A percentile compares a stretch with the other conserved stretches of the same genome.
Evolutionary conservation across 2,888 invertebrate species (phyloP).

Genomic region (Terebella lapidaria): DNA sequence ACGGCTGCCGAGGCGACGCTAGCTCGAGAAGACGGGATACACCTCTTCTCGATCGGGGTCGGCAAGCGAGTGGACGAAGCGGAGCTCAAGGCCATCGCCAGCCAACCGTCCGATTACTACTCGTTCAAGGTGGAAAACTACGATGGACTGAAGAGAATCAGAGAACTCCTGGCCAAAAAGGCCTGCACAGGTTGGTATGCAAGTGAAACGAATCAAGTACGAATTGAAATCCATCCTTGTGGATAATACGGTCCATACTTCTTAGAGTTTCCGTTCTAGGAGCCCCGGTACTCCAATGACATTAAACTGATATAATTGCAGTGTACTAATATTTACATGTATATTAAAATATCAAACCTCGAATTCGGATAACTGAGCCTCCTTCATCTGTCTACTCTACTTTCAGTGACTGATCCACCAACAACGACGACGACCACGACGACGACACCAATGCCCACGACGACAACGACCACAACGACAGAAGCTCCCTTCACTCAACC

Average conservation of each 20-base stretch:
- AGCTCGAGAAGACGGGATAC: constrained; percentile 10
- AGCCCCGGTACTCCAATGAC: too few relatives aligned
- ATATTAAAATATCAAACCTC: too few relatives aligned
- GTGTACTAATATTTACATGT: too few relatives aligned
- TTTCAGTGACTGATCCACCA: constrained; percentile 12
- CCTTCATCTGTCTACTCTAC: too few relatives aligned
- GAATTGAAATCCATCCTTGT: too few relatives aligned
- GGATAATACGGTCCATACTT: too few relatives aligned
- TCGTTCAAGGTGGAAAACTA: constrained; percentile 28
- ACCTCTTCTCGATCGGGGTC: constrained; percentile 31
- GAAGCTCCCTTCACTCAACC: neutral
- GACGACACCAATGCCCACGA: constrained; percentile 1
- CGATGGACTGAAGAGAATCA: constrained; percentile 27
- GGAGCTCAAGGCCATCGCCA: constrained; percentile 31
- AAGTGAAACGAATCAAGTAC: too few relatives aligned
- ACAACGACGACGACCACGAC: constrained; percentile 5
- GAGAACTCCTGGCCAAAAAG: constrained; percentile 21
- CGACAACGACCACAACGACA: constrained; percentile 13
- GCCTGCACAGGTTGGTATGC: constrained; percentile 2
- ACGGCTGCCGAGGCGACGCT: constrained; percentile 22
- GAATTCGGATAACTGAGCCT: too few relatives aligned
- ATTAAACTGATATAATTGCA: too few relatives aligned
- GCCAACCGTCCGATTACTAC: constrained; percentile 27
- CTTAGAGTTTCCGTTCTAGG: too few relatives aligned
- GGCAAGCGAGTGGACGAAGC: constrained; percentile 26